phyloP scores from a whole-genome alignment of 2,113 vertebrate genomes.

The Gobius niger region DNA sequence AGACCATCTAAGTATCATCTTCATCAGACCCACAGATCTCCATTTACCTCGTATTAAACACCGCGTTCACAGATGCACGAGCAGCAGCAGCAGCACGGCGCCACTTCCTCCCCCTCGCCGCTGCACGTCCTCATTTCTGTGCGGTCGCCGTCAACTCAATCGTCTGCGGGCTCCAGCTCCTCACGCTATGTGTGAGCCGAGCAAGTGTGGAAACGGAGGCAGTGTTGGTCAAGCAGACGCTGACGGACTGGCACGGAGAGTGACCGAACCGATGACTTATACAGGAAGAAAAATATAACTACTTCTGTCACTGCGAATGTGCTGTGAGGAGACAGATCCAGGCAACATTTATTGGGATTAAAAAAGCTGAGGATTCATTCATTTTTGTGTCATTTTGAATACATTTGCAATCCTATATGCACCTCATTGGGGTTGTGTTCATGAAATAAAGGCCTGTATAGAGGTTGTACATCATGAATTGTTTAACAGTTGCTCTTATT shows the following conservation, averaged over 20 bases:
- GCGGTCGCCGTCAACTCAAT: conserved; percentile 21
- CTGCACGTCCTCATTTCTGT: conserved; percentile 41
- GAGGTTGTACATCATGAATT: no score
- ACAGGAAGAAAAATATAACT: neutral
- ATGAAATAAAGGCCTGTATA: no score
- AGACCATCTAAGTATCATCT: neutral
- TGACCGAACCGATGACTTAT: neutral
- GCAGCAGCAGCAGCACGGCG: conserved; percentile 15
- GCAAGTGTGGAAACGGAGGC: conserved; percentile 23
- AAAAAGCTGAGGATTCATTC: no score
- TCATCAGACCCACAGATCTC: neutral
- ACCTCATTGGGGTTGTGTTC: no score
- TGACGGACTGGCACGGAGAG: neutral
- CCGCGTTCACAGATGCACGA: conserved; percentile 20
- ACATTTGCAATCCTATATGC: no score
- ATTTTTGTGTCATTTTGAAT: no score
- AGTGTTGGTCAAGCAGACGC: conserved; percentile 13
- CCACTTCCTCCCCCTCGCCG: conserved; percentile 39
- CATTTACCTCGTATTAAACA: conserved; percentile 10
- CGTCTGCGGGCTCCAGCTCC: conserved; percentile 23
- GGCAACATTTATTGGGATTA: no score
- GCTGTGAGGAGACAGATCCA: no score
- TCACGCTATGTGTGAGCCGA: conserved; percentile 13
- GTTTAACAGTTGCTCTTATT: no score
- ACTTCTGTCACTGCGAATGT: no score